Evolutionary conservation across 2,888 invertebrate genomes (phyloP), one percentile per base, ranked within the genome.

Genomic region (Nemoura dubitans): DNA sequence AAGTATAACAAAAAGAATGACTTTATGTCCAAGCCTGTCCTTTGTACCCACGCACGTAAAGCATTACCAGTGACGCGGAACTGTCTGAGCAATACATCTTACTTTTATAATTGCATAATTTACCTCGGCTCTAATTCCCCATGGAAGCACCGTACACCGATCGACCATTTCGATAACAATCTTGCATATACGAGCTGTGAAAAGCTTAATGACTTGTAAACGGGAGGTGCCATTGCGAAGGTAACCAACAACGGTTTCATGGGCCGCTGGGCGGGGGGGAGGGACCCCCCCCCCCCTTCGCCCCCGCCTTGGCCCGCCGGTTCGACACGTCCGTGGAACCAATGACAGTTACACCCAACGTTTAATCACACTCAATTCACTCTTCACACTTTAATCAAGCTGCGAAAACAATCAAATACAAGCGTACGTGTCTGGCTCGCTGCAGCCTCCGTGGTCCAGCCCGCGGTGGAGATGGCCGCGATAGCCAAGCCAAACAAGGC

Each of bases 291-390:
- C 36, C 10, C 36, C 36, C 10, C 36, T 3, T 36, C 5, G 36
- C 3, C 36, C 3, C 3, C 59, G 16, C 59, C 36, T 36, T 36
- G 59, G 59, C 59, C 59, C 59, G 14, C 59, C 1, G 59, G 59
- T 3, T 59, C 59, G 59, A 2, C 59, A 59, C 59, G 59, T 59
- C 59, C 59, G 59, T 21, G 59, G 59, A 59, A 59, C 59, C 59
- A 59, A 59, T 59, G 59, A 59, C 59, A 59, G 36, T 36, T 36
- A 59, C 59, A 59, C 59, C 59, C 59, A 59, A 59, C 59, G 59
- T 59, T 59, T 59, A 59, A 59, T 59, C 59, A 59, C 59, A 59
- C 59, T 59, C 59, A 59, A 59, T 59, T 59, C 59, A 59, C 59
- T 59, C 59, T 59, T 59, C 59, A 59, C 59, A 59, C 59, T 59